phyloP scores from a whole-genome alignment of 1,140 invertebrate genomes.

The Orius laevigatus region DNA sequence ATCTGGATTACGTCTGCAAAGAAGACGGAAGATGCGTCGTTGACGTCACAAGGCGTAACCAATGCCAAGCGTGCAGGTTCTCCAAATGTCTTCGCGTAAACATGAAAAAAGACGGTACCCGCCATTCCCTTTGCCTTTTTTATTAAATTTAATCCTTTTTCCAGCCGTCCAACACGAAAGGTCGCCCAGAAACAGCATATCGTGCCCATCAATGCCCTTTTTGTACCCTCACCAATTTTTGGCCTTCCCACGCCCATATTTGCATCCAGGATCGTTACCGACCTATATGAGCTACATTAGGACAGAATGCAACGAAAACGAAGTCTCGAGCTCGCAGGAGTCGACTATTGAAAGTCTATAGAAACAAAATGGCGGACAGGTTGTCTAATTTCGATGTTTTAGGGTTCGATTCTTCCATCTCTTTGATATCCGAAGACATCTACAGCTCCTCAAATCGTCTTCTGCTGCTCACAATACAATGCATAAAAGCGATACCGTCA shows the following conservation, averaged over 20 bases:
- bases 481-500: constrained; percentile 56
- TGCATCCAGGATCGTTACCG: constrained; percentile 1
- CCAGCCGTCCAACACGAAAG: constrained; percentile 80
- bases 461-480: constrained; percentile 57
- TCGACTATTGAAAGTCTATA: neutral
- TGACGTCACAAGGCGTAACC: constrained; percentile 80
- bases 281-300: neutral
- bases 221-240: constrained; percentile 3
- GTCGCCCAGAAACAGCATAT: constrained; percentile 41
- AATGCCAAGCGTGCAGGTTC: constrained; percentile 89
- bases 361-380: too few species aligned
- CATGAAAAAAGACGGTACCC: constrained; percentile 90
- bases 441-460: constrained; percentile 61
- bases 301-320: constrained; percentile 1
- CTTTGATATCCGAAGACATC: constrained; percentile 32
- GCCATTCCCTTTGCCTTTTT: neutral
- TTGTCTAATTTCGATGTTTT: too few species aligned
- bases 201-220: constrained; percentile 4
- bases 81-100: constrained; percentile 81
- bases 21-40: constrained; percentile 76
- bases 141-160: constrained; percentile 14
- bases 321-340: constrained; percentile 8
- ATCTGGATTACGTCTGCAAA: constrained; percentile 85
- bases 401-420: neutral
- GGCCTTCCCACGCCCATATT: neutral